phyloP scores from a whole-genome alignment of 2,888 invertebrate genomes.

The Hylaea fasciaria region DNA sequence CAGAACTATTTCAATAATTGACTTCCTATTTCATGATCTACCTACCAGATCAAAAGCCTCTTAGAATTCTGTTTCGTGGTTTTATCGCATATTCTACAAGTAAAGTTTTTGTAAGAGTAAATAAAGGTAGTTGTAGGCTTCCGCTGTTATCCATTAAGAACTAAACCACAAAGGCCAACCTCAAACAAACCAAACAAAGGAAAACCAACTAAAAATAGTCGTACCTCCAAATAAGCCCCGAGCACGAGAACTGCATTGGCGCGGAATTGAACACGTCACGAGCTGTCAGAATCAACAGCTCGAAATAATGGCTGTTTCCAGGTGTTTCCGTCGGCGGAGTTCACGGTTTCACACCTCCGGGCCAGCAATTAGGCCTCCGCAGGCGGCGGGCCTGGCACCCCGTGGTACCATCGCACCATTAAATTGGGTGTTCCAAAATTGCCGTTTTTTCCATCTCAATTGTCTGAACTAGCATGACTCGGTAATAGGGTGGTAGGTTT shows the following conservation, averaged over 20 bases:
- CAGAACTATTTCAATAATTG: too few species aligned
- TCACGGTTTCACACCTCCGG: conserved; percentile 56
- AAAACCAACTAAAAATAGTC: conserved; percentile 24
- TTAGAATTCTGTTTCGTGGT: neutral
- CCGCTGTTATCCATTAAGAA: conserved; percentile 9
- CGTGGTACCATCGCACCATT: conserved; percentile 42
- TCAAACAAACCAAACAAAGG: conserved; percentile 33
- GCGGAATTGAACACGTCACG: conserved; percentile 52
- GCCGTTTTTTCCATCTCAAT: conserved; percentile 43
- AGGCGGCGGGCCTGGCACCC: conserved; percentile 49
- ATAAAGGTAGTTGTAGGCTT: neutral
- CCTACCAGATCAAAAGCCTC: conserved; percentile 3
- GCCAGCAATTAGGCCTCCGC: conserved; percentile 51
- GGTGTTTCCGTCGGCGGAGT: conserved; percentile 22
- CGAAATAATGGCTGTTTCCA: conserved; percentile 42
- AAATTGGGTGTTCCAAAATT: conserved; percentile 38
- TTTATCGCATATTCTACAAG: neutral
- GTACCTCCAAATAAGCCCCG: conserved; percentile 32
- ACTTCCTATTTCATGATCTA: neutral
- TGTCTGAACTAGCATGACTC: conserved; percentile 38
- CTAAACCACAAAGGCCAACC: conserved; percentile 12
- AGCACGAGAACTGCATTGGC: conserved; percentile 37
- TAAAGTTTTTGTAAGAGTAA: neutral
- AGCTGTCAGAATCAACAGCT: conserved; percentile 50
- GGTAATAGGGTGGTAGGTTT: conserved; percentile 41